Evolutionary conservation across 2,113 vertebrate genomes (phyloP), one percentile per base, ranked within the genome.

Genomic region (Triplophysa dalaica): DNA sequence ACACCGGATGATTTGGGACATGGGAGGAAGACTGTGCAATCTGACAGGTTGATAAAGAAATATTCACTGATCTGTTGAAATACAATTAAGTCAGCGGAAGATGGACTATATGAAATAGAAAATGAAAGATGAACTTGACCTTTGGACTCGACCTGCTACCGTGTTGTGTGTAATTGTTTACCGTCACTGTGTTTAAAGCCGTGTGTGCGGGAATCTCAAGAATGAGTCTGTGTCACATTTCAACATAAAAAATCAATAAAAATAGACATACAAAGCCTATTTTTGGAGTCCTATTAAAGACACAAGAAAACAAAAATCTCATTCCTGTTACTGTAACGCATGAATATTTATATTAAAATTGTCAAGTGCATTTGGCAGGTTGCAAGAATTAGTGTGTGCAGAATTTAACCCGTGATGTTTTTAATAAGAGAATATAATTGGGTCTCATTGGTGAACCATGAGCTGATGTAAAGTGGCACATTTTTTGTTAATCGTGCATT

Each of bases 21-120:
- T 7, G n/a, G 70, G 54, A 29, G 14, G 54, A 73, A 12, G 3
- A 58, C 54, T 60, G 70, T 74, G 70, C 70, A 74, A 74, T 74
- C 70, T 43, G 19, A 38, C 56, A 72, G 3, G 21, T 10, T 56
- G 21, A 60, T 73, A 17, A 70, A n/a, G 54, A 33, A 73, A 60
- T 60, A 60, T 43, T 60, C 54, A 2, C 54, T 17, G 33, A 43
- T 73, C 29, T 41, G 29, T 58, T 72, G 2, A 72, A 58, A 21
- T 48, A 16, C 8, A 6, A 41, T 73, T 73, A 22, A 68, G 1
- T 7, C 6, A 3, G 10, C 16, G 33, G 11, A n/a, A 11, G 22
- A 24, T 60, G 54, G 54, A 60, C 21, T 24, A 60, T 43, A 41
- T 73, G 13, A 54, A 17, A 60, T 43, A 0, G n/a, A 24, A 24